A percentile compares a stretch with the other conserved stretches of the same genome.
phyloP scores from a whole-genome alignment of 2,797 vertebrate species.

The Pseudopleuronectes americanus region DNA sequence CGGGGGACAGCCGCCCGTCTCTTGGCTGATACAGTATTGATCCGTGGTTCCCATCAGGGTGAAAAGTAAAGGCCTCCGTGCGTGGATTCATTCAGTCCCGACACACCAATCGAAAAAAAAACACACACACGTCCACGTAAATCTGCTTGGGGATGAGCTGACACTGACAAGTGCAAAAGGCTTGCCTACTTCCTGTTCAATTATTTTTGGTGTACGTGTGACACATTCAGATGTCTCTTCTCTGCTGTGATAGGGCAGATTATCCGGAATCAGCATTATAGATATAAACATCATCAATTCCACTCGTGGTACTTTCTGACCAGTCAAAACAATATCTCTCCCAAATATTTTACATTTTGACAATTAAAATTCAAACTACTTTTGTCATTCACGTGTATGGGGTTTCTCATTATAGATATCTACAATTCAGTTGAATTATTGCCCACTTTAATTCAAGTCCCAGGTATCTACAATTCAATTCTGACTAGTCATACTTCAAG shows the following conservation, averaged over 20 bases:
- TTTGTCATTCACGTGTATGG: too few species aligned
- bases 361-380: too few species aligned
- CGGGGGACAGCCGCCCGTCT: slow-evolving; percentile 72
- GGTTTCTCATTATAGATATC: too few species aligned
- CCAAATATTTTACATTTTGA: too few species aligned
- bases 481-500: too few species aligned
- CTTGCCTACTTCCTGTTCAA: not conserved
- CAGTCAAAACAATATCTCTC: too few species aligned
- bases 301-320: too few species aligned
- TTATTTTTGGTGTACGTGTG: slow-evolving; percentile 13
- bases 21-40: slow-evolving; percentile 81
- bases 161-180: slow-evolving; percentile 13
- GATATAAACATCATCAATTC: too few species aligned
- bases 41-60: slow-evolving; percentile 65
- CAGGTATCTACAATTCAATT: too few species aligned
- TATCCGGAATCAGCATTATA: too few species aligned
- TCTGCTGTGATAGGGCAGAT: not conserved
- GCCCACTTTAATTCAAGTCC: too few species aligned
- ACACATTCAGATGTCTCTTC: slow-evolving; percentile 23
- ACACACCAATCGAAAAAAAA: slow-evolving; percentile 16
- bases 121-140: slow-evolving; percentile 13
- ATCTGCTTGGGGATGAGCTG: not conserved
- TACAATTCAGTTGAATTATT: too few species aligned
- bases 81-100: slow-evolving; percentile 31
- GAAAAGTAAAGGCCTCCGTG: slow-evolving; percentile 69